Conservation (phyloP, 2,113 vertebrate species). For the Cyanocitta stelleri region DNA sequence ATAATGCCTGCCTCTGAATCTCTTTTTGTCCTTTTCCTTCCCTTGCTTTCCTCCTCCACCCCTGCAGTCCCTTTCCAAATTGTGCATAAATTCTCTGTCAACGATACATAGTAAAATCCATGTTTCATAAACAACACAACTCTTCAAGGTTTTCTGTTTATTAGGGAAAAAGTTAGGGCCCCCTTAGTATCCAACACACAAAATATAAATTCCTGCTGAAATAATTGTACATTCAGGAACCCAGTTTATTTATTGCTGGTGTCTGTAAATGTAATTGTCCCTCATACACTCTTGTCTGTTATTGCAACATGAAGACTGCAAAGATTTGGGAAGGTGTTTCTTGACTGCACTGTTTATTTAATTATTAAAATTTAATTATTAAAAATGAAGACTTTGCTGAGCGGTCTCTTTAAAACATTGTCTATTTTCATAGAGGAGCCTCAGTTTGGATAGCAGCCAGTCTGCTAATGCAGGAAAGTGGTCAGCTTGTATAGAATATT, state of each 20-base stretch:
- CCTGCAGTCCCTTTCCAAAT: not conserved
- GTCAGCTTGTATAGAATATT: not conserved
- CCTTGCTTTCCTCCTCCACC: not conserved
- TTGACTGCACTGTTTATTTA: not conserved
- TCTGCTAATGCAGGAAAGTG: slow-evolving; percentile 9
- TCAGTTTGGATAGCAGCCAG: not conserved
- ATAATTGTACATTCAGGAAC: not conserved
- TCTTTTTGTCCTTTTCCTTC: not conserved
- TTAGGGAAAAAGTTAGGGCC: not conserved
- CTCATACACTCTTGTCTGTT: not conserved
- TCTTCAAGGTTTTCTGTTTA: not conserved
- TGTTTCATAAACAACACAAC: not conserved
- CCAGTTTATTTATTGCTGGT: not conserved
- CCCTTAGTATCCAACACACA: not conserved
- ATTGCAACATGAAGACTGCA: not conserved
- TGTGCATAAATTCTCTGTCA: not conserved
- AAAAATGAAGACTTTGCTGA: not conserved
- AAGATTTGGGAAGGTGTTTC: not conserved
- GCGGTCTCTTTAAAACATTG: not conserved
- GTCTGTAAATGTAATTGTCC: not conserved
- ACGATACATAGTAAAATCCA: not conserved
- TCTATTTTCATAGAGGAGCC: not conserved
- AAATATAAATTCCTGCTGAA: not conserved
- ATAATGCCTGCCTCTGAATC: not conserved
- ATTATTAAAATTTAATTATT: not conserved